These are phyloP conservation scores for Naso thynnoides DNA, from an alignment of 2,797 vertebrate genomes.

Conservation along the genomic window DNA sequence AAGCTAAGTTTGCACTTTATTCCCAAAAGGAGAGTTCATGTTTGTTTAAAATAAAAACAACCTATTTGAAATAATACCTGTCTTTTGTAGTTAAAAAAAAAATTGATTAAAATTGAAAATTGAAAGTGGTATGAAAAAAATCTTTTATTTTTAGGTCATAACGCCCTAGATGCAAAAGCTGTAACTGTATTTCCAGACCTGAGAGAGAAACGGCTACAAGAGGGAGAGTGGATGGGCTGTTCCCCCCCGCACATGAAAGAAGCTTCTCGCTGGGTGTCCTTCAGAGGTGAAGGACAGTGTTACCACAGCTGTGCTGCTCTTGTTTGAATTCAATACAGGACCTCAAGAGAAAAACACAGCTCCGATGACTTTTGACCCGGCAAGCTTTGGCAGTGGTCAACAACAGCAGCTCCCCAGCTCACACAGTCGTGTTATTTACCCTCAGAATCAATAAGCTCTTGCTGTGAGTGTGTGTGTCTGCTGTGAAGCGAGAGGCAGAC, in stretches of 20 bases:
- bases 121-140: too few species aligned
- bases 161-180: too few species aligned
- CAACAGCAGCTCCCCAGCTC: constrained; percentile 74
- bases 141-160: too few species aligned
- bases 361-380: constrained; percentile 77
- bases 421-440: constrained; percentile 72
- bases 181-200: constrained; percentile 35
- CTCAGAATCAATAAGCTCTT: constrained; percentile 77
- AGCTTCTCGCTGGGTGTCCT: constrained; percentile 73
- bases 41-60: too few species aligned
- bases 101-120: too few species aligned
- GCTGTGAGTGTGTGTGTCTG: constrained; percentile 50
- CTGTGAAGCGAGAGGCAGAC: constrained; percentile 58
- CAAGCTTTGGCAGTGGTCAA: constrained; percentile 76
- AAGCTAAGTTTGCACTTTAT: too few species aligned
- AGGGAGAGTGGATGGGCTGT: constrained; percentile 56
- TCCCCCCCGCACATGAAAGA: constrained; percentile 77
- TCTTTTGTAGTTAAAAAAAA: too few species aligned
- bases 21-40: too few species aligned
- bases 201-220: constrained; percentile 26
- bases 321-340: constrained; percentile 82
- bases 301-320: constrained; percentile 82
- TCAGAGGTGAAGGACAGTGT: constrained; percentile 78
- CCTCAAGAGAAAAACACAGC: constrained; percentile 75
- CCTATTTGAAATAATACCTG: too few species aligned